Evolutionary conservation across 2,797 vertebrate genomes (phyloP).

Genomic region (Cryptoblepharus egeriae): DNA sequence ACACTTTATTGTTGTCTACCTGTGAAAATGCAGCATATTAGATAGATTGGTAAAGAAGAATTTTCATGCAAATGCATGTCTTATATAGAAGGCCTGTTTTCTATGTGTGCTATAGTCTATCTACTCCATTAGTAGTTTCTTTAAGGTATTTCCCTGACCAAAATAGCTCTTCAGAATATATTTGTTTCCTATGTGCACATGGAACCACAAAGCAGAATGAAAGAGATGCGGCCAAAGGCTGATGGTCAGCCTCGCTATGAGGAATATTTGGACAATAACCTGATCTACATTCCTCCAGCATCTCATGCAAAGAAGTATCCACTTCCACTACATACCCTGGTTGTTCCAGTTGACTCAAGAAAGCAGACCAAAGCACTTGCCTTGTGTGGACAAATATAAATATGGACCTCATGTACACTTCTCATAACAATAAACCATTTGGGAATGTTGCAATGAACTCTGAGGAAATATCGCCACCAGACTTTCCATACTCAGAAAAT

Average conservation of each 20-base stretch:
- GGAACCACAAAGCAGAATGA: background rate
- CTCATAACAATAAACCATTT: constrained; percentile 19
- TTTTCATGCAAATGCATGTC: constrained; percentile 31
- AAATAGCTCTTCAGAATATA: constrained; percentile 33
- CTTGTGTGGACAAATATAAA: constrained; percentile 9
- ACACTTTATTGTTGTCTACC: constrained; percentile 70
- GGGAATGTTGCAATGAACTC: constrained; percentile 14
- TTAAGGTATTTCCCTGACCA: constrained; percentile 35
- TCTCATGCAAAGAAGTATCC: constrained; percentile 28
- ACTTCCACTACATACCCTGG: background rate
- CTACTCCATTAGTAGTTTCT: constrained; percentile 34
- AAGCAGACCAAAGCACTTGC: constrained; percentile 25
- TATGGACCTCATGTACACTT: constrained; percentile 9
- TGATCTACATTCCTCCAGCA: background rate
- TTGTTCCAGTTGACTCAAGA: constrained; percentile 35
- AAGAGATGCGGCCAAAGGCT: constrained; percentile 6
- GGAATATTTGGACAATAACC: background rate
- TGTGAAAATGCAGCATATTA: constrained; percentile 55
- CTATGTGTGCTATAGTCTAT: constrained; percentile 39
- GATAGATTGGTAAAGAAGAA: constrained; percentile 37
- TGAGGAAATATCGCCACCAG: background rate
- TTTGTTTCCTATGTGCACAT: background rate
- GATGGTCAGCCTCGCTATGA: background rate
- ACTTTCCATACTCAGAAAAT: too few relatives aligned
- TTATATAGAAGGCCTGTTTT: constrained; percentile 27